Conservation (phyloP, 2,888 invertebrate genomes). For the Hypomecis punctinalis region DNA sequence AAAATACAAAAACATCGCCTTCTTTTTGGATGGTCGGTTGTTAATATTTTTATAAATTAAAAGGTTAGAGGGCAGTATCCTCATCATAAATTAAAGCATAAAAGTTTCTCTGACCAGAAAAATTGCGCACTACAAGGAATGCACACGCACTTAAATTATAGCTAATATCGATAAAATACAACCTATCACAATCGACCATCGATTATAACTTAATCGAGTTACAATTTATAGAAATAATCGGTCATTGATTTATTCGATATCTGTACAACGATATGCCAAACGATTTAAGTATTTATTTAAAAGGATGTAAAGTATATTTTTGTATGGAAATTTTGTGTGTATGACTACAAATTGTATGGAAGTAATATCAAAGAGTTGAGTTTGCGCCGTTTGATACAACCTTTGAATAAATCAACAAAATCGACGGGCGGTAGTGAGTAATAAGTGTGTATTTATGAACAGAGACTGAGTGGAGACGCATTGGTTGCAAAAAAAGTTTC, state of each 20-base stretch:
- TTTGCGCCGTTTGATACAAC: slow-evolving; percentile 74
- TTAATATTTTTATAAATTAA: background rate
- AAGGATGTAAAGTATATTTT: slow-evolving; percentile 46
- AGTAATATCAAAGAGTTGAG: slow-evolving; percentile 75
- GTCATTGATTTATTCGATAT: slow-evolving; percentile 77
- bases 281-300: slow-evolving; percentile 41
- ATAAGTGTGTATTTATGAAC: slow-evolving; percentile 67
- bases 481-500: background rate
- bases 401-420: slow-evolving; percentile 84
- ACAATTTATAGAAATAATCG: slow-evolving; percentile 84
- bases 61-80: slow-evolving; percentile 1
- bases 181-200: slow-evolving; percentile 71
- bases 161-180: slow-evolving; percentile 45
- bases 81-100: slow-evolving; percentile 8
- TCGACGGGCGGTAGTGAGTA: slow-evolving; percentile 81
- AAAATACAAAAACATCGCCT: no score
- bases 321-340: slow-evolving; percentile 43
- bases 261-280: slow-evolving; percentile 38
- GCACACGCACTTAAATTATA: slow-evolving; percentile 34
- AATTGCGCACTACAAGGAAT: slow-evolving; percentile 27
- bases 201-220: slow-evolving; percentile 83
- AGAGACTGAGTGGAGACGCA: slow-evolving; percentile 49
- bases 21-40: background rate
- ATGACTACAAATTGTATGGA: slow-evolving; percentile 78
- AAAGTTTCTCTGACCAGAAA: background rate